Evolutionary conservation across 37 sponge, comb jelly and placozoan species (phyloP).

Genomic region (Eunapius fragilis): DNA sequence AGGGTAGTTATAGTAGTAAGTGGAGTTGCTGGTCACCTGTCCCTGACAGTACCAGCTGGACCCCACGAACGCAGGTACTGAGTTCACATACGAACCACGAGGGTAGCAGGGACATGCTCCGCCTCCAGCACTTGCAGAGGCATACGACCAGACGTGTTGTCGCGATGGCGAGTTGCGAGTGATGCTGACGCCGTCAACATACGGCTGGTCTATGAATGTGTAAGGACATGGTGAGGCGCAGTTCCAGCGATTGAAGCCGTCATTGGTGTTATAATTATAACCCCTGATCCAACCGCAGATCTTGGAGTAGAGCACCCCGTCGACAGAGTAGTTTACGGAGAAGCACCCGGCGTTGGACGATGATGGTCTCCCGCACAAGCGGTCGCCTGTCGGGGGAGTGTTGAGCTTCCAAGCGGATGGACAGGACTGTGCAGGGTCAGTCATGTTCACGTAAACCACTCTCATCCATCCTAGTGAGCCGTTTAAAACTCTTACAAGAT

Average conservation of each 20-base stretch:
- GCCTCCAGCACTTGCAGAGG: neutral
- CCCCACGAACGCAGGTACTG: neutral
- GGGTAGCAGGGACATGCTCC: neutral
- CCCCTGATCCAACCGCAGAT: conserved; percentile 61
- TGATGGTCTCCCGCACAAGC: conserved; percentile 28
- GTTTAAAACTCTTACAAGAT: neutral
- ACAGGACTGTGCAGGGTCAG: conserved; percentile 10
- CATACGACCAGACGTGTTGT: neutral
- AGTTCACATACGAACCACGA: neutral
- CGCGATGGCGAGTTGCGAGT: neutral
- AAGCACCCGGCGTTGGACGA: conserved; percentile 22
- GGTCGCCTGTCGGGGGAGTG: neutral
- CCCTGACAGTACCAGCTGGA: neutral
- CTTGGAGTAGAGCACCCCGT: conserved; percentile 33
- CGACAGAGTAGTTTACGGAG: neutral
- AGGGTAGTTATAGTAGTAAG: neutral
- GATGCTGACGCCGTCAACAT: neutral
- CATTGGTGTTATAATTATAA: conserved; percentile 29
- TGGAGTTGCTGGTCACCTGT: neutral
- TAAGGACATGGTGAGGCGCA: neutral
- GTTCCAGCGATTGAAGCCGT: neutral
- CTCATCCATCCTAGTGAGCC: conserved; percentile 32
- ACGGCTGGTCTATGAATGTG: neutral
- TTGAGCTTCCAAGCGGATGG: conserved; percentile 22
- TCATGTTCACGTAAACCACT: conserved; percentile 35